phyloP scores from a whole-genome alignment of 2,113 vertebrate genomes.

The Pungitius pungitius region DNA sequence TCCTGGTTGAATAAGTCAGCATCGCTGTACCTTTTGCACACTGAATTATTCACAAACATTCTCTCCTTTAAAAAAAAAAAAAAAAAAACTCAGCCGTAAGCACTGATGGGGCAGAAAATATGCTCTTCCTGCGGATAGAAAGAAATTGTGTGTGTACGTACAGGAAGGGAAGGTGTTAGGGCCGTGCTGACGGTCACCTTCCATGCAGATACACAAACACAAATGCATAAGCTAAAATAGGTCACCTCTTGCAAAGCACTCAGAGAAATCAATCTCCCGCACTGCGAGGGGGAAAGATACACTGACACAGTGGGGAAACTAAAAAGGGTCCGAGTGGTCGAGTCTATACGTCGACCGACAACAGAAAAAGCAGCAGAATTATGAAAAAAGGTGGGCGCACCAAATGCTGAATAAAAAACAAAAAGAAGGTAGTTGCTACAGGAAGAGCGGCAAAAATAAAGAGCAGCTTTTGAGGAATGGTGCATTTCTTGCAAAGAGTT shows the following conservation, averaged over 20 bases:
- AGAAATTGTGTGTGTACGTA: slow-evolving; percentile 16
- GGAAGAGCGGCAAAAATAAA: neutral
- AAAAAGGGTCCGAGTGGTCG: slow-evolving; percentile 15
- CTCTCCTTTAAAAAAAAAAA: no score
- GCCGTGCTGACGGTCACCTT: slow-evolving; percentile 64
- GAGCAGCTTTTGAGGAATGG: neutral
- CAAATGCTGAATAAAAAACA: neutral
- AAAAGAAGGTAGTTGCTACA: neutral
- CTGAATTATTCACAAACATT: slow-evolving; percentile 74
- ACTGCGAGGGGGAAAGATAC: slow-evolving; percentile 50
- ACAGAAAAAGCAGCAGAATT: slow-evolving; percentile 7
- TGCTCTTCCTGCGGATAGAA: slow-evolving; percentile 45
- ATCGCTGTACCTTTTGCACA: slow-evolving; percentile 53
- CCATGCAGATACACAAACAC: slow-evolving; percentile 31
- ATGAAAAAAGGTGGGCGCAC: neutral
- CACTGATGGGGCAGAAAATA: slow-evolving; percentile 56
- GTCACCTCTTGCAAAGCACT: slow-evolving; percentile 69
- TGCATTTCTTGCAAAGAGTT: neutral
- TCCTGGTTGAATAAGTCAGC: slow-evolving; percentile 71
- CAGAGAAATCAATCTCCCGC: slow-evolving; percentile 62
- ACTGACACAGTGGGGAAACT: slow-evolving; percentile 31
- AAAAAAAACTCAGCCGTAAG: slow-evolving; percentile 25
- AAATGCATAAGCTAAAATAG: slow-evolving; percentile 61
- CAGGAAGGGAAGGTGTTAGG: slow-evolving; percentile 48
- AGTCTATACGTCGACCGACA: slow-evolving; percentile 15